Conservation (phyloP, 2,888 invertebrate species). For the Cryptocheilus praepositus region DNA sequence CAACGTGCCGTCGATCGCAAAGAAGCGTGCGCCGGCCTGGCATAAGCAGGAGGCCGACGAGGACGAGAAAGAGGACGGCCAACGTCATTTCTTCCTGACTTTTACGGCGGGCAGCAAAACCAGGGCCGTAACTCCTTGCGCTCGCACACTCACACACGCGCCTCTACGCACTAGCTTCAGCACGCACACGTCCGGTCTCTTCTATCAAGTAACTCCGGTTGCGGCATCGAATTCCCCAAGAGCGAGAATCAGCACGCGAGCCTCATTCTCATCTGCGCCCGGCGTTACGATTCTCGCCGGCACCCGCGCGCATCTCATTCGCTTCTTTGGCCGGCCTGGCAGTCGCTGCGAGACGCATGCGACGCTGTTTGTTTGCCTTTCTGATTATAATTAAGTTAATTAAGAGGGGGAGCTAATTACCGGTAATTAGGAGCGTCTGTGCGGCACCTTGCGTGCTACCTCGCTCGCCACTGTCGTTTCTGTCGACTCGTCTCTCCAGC, state of each 20-base stretch:
- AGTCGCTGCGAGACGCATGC: conserved; percentile 23
- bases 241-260: conserved; percentile 32
- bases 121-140: conserved; percentile 59
- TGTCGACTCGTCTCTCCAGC: conserved; percentile 1
- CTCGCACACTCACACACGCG: neutral
- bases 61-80: neutral
- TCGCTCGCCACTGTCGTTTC: conserved; percentile 23
- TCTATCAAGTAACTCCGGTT: no score
- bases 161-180: no score
- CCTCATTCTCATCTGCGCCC: conserved; percentile 24
- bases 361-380: conserved; percentile 60
- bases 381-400: conserved; percentile 68
- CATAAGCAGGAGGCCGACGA: no score
- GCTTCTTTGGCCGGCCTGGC: conserved; percentile 42
- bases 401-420: conserved; percentile 64
- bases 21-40: no score
- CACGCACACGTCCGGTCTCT: no score
- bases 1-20: no score
- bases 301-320: conserved; percentile 51
- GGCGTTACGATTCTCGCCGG: conserved; percentile 30
- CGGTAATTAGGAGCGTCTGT: conserved; percentile 63
- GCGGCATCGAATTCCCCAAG: no score
- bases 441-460: conserved; percentile 59
- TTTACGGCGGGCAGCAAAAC: conserved; percentile 66
- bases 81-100: conserved; percentile 20